phyloP scores from a whole-genome alignment of 2,797 vertebrate species.

The Brachymystax lenok region DNA sequence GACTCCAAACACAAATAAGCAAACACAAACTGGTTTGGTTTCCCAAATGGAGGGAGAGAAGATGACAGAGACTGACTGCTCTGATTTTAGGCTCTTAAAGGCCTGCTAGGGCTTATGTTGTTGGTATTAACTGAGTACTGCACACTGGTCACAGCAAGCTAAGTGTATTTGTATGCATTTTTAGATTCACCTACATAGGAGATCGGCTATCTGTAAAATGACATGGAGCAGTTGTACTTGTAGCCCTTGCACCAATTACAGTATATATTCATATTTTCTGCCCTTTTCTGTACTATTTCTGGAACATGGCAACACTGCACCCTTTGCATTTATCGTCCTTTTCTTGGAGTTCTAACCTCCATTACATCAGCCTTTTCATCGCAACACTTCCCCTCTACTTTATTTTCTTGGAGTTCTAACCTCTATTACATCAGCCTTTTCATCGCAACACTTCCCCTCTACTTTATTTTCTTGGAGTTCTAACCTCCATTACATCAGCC shows the following conservation, averaged over 20 bases:
- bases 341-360: background rate
- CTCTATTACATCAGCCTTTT: too few species aligned
- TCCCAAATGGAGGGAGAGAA: constrained; percentile 34
- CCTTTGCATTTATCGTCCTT: background rate
- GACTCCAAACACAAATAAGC: constrained; percentile 36
- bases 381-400: background rate
- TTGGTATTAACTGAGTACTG: background rate
- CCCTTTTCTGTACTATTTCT: too few species aligned
- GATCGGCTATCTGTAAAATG: too few species aligned
- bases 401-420: background rate
- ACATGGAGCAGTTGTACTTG: too few species aligned
- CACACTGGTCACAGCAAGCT: background rate
- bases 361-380: background rate
- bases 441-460: too few species aligned
- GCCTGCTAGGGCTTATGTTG: constrained; percentile 16
- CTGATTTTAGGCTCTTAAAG: constrained; percentile 19
- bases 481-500: too few species aligned
- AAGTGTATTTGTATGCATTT: background rate
- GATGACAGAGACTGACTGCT: constrained; percentile 41
- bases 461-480: too few species aligned
- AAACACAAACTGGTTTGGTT: constrained; percentile 38
- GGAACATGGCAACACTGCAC: background rate
- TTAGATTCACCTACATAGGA: background rate
- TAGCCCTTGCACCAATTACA: too few species aligned
- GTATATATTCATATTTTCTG: too few species aligned